Percentiles rank a stretch among this genome's conserved stretches.
Evolutionary conservation across 2,113 vertebrate species (phyloP).

Genomic region (Pitta sordida): DNA sequence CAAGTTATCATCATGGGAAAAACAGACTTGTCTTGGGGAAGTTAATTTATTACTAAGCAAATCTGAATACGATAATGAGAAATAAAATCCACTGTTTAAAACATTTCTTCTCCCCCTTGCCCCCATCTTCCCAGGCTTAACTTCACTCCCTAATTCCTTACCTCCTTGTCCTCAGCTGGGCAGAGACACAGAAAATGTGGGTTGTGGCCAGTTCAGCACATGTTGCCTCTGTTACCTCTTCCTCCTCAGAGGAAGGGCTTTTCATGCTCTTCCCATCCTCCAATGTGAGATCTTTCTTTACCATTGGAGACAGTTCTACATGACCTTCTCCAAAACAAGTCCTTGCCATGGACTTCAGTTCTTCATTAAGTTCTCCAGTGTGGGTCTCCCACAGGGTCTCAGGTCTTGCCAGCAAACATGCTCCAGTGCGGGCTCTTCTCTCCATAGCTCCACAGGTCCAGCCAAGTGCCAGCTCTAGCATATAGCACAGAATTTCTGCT

Average conservation of each 20-base stretch:
- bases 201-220: background rate
- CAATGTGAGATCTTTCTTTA: background rate
- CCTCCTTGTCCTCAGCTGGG: background rate
- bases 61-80: background rate
- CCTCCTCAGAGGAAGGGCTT: background rate
- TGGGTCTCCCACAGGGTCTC: accelerated
- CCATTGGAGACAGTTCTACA: accelerated
- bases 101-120: background rate
- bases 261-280: background rate
- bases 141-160: background rate
- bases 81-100: background rate
- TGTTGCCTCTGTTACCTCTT: background rate
- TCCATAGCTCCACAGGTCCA: background rate
- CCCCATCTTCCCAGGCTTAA: background rate
- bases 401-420: background rate
- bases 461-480: background rate
- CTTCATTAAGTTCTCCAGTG: background rate
- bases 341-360: background rate
- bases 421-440: background rate
- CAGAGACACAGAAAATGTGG: background rate
- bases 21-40: background rate
- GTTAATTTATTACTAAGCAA: background rate
- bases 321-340: background rate
- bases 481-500: background rate
- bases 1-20: background rate